Evolutionary conservation across 2,113 vertebrate species (phyloP), one percentile per base, ranked within the genome.

Genomic region (Rhabdornis inornatus): DNA sequence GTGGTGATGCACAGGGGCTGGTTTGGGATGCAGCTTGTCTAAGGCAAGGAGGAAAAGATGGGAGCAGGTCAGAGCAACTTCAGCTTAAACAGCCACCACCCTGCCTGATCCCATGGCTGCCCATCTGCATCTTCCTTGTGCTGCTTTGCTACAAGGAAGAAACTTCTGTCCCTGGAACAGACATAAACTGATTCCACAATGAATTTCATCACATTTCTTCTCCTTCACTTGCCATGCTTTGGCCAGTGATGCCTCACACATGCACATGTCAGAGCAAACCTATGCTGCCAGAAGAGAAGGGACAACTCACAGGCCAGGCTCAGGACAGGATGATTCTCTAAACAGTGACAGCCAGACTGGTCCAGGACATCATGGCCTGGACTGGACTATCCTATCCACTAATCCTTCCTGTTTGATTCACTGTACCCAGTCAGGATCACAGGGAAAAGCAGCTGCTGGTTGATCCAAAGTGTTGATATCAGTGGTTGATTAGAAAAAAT

Each of bases 331-430:
- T 37, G 37, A 28, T 37, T 85, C 11, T 27, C 37, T 75, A 47
- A 66, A 18, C 23, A 91, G 2, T 33, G 52, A 86, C 52, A 42
- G 5, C 6, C 35, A 69, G 37, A 42, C 12, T 74, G 16, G 33
- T 75, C 28, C 37, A 83, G 56, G 15, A 83, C 0, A 2, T 69
- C 75, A 74, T 6, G 50, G 33, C 22, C 40, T 0, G 0, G 24
- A 16, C 66, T 78, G 31, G 31, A 30, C 27, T 70, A 27, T 78
- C 31, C 27, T 76, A 18, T 52, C 76, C 60, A 74, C 23, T 22
- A 53, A 75, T 31, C 7, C 6, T 61, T 61, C 3, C 5, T 69
- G 9, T 57, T 74, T 78, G 40, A 4, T 70, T 74, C 78, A 24
- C n/a, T 81, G 55, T 35, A 5, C 6, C 16, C 18, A 19, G 19